Conservation (phyloP, 2,888 invertebrate species). For the Microctonus hyperodae region DNA sequence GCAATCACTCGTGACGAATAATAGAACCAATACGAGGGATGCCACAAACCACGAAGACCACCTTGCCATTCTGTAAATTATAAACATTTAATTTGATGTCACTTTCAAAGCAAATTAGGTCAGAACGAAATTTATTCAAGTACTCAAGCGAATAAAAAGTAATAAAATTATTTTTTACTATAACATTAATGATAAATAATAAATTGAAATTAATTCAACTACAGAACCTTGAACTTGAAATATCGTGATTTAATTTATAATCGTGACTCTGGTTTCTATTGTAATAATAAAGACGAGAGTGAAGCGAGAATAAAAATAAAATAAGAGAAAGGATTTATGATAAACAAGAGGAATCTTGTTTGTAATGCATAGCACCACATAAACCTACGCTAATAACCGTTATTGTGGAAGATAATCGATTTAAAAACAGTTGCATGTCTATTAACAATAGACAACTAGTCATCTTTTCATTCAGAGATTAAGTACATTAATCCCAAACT, state of each 20-base stretch:
- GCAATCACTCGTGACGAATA: conserved; percentile 48
- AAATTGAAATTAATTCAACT: not conserved
- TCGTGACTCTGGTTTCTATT: conserved; percentile 4
- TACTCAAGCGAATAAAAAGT: not conserved
- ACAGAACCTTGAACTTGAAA: conserved; percentile 29
- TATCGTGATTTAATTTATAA: not conserved
- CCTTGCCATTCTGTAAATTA: conserved; percentile 51
- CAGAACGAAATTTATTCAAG: not conserved
- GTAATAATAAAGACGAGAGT: not conserved
- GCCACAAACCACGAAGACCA: conserved; percentile 47
- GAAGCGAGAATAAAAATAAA: not conserved
- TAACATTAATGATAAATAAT: not conserved
- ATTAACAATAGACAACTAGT: not conserved
- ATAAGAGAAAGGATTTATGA: conserved; percentile 15
- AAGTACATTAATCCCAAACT: not conserved
- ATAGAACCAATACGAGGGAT: conserved; percentile 46
- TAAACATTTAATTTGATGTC: conserved; percentile 24
- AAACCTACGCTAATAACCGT: conserved; percentile 8
- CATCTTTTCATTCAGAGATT: conserved; percentile 9
- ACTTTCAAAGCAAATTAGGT: conserved; percentile 24
- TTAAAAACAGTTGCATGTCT: not conserved
- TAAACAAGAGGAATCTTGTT: not conserved
- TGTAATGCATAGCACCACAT: not conserved
- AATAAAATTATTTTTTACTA: not conserved
- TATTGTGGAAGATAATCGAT: conserved; percentile 13